Evolutionary conservation across 2,797 vertebrate species (phyloP), one percentile per base, ranked within the genome.

Genomic region (Falco peregrinus): DNA sequence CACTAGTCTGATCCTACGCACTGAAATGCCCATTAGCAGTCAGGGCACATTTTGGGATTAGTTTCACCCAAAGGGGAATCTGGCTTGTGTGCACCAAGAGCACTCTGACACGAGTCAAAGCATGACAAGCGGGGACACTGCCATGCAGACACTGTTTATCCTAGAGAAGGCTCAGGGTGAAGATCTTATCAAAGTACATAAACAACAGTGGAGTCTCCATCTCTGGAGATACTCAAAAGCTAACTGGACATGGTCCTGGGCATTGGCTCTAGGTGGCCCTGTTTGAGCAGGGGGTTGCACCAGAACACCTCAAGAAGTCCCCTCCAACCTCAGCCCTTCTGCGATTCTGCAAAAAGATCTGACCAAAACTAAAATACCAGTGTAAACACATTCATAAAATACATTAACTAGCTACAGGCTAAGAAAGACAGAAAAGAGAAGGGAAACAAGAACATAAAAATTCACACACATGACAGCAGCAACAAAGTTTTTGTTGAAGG

Each of bases 281-380:
- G 84, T 64, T 67, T 73, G 74, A 89, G 65, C 67, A 88, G 22
- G 16, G 12, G 19, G 48, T 37, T 95, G 64, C 33, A 79, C 17
- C 56, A 85, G 56, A 10, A 75, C 54, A 93, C 71, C 82, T 81
- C 78, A 94, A 92, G 56, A 83, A 93, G 54, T 73, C 84, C 45
- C 50, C 24, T 81, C 33, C 81, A 96, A 94, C 54, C 78, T 88
- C 73, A 88, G 76, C 45, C 71, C 19, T 91, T 80, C 70, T 74
- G 43, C 39, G 63, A 73, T 45, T 94, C 77, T 87, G 87, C 57
- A 39, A 83, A 93, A 95, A 92, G 60, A 95, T 84, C 87, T 95
- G 57, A 93, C 79, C 65, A n/a, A 95, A 94, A 84, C 76, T 95
- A 75, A 84, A 93, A 71, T 20, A 75, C 85, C 78, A 59, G 64